phyloP scores from a whole-genome alignment of 1,140 invertebrate species.

The Drosophila carrolli region DNA sequence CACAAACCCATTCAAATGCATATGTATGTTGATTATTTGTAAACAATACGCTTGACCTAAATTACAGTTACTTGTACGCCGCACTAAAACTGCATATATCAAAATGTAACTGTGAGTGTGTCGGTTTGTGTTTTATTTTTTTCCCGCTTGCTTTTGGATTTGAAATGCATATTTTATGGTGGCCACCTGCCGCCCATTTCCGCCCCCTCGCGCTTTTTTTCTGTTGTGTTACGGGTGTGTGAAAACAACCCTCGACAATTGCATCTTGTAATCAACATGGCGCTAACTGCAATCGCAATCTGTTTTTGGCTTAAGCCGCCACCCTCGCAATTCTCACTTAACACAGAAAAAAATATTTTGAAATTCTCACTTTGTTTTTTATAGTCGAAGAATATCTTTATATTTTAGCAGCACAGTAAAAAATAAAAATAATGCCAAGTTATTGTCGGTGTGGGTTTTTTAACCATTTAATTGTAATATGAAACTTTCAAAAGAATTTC shows the following conservation, averaged over 20 bases:
- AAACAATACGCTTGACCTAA: conserved; percentile 85
- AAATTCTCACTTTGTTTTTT: not conserved
- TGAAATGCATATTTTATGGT: conserved; percentile 69
- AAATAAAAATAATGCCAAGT: too few relatives aligned
- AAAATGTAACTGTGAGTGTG: conserved; percentile 10
- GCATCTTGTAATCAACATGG: conserved; percentile 56
- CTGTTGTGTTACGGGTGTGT: conserved; percentile 9
- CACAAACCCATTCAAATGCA: conserved; percentile 34
- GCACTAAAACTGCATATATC: conserved; percentile 55
- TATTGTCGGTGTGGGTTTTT: too few relatives aligned
- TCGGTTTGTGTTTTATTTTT: conserved; percentile 42
- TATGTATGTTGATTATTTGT: conserved; percentile 78
- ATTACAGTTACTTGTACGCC: conserved; percentile 83
- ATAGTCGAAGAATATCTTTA: too few relatives aligned
- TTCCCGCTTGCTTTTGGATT: conserved; percentile 51
- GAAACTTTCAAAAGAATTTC: too few relatives aligned
- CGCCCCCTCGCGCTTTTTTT: conserved; percentile 19
- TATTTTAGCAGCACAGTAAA: too few relatives aligned
- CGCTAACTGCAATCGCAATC: conserved; percentile 35
- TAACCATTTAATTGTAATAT: too few relatives aligned
- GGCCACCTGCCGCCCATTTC: conserved; percentile 53
- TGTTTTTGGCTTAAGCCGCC: conserved; percentile 39
- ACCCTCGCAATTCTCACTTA: conserved; percentile 19
- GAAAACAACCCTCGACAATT: conserved; percentile 52
- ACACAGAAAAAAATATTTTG: conserved; percentile 1